These are phyloP conservation scores for Cryptoprocta ferox DNA, from an alignment of 2,797 vertebrate species.

Conservation along the genomic window DNA sequence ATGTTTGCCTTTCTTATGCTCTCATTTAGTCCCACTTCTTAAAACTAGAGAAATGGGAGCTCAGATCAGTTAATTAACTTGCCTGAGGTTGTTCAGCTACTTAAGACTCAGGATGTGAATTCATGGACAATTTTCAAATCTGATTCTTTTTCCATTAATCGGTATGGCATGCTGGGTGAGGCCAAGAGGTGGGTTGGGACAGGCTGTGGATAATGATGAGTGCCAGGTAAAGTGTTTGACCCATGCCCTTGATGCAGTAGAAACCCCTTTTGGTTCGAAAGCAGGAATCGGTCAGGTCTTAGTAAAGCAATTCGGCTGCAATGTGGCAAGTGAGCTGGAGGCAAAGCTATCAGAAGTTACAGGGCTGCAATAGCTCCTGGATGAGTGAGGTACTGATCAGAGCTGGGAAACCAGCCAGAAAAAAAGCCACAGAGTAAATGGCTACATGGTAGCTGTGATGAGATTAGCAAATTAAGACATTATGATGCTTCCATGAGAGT, in stretches of 20 bases:
- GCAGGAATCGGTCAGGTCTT: not conserved
- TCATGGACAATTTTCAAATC: not conserved
- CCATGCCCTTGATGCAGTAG: not conserved
- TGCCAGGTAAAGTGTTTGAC: too few species aligned
- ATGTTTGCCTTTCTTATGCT: not conserved
- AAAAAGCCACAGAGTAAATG: not conserved
- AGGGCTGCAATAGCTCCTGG: not conserved
- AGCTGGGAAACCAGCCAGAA: not conserved
- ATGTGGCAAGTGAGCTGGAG: not conserved
- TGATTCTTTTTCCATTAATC: not conserved
- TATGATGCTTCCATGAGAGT: not conserved
- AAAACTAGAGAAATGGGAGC: not conserved
- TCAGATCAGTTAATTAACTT: not conserved
- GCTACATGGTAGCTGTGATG: not conserved
- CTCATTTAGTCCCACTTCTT: not conserved
- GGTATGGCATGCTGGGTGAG: not conserved
- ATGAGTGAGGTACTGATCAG: not conserved
- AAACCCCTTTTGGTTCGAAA: not conserved
- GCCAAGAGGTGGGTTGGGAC: not conserved
- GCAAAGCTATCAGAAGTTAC: not conserved
- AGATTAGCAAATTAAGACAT: not conserved
- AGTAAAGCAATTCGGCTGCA: not conserved
- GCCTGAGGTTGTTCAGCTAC: not conserved
- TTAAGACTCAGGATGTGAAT: not conserved
- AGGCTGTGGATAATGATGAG: not conserved